Conservation (phyloP, 2,113 vertebrate genomes). For the Atlantisia rogersi region DNA sequence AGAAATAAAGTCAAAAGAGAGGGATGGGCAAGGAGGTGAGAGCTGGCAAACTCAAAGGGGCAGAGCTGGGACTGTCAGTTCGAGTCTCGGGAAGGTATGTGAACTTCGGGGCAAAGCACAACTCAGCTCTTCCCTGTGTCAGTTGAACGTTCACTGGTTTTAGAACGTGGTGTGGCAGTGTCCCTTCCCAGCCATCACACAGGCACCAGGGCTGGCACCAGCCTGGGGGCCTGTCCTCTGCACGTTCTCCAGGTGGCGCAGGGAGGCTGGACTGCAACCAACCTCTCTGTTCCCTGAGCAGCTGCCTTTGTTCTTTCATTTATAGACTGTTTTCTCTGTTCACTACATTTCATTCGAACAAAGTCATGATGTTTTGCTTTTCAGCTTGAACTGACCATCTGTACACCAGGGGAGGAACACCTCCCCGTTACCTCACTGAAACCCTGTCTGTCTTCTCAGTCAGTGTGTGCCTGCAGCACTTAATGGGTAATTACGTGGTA, state of each 20-base stretch:
- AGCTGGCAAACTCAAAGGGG: neutral
- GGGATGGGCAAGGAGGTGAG: neutral
- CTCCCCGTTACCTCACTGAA: neutral
- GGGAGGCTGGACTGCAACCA: neutral
- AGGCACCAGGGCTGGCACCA: neutral
- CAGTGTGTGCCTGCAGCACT: neutral
- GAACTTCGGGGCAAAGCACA: neutral
- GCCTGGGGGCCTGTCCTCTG: neutral
- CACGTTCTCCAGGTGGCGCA: accelerated
- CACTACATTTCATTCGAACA: neutral
- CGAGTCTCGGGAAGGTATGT: neutral
- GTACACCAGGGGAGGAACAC: neutral
- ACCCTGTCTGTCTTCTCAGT: neutral
- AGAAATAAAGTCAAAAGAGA: neutral
- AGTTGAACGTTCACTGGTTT: too few relatives aligned
- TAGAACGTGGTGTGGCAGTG: neutral
- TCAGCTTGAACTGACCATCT: neutral
- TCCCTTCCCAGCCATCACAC: neutral
- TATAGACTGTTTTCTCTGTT: neutral
- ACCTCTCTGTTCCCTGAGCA: neutral
- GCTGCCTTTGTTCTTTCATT: neutral
- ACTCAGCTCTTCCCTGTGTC: neutral
- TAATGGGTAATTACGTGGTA: neutral
- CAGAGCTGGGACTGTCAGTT: neutral
- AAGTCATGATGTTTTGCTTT: neutral